Percentiles rank a stretch among this genome's conserved stretches.
phyloP scores from a whole-genome alignment of 1,140 invertebrate genomes.

The Ceratosolen fusciceps region DNA sequence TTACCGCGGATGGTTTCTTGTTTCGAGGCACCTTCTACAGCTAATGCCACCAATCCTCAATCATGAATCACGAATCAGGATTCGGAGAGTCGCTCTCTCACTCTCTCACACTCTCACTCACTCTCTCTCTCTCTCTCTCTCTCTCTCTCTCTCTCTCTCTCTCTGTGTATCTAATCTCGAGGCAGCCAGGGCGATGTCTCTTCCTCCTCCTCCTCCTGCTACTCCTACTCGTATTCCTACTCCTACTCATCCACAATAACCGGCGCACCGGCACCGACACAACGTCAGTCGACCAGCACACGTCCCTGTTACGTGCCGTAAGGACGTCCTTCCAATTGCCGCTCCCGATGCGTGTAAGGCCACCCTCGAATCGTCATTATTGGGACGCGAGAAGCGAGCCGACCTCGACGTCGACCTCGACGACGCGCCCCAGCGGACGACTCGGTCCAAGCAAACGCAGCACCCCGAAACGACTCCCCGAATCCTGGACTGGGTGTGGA shows the following conservation, averaged over 20 bases:
- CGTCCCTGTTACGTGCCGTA: constrained; percentile 41
- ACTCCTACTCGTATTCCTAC: constrained; percentile 15
- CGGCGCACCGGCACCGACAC: no score
- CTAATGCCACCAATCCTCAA: constrained; percentile 15
- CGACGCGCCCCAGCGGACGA: neutral
- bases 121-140: no score
- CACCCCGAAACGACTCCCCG: no score
- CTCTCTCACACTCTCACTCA: no score
- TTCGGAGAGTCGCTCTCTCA: neutral
- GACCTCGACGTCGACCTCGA: neutral
- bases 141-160: no score
- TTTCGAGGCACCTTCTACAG: constrained; percentile 13
- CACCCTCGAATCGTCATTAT: constrained; percentile 51
- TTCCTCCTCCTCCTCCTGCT: neutral
- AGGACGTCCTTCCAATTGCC: constrained; percentile 52
- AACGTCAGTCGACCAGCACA: constrained; percentile 12
- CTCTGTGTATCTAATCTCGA: constrained; percentile 7
- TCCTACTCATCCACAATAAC: no score
- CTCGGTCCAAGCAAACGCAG: constrained; percentile 44
- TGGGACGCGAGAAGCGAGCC: constrained; percentile 38
- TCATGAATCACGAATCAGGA: constrained; percentile 37
- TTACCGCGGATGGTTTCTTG: constrained; percentile 11
- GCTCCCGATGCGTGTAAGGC: constrained; percentile 10
- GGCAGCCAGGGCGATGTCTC: neutral
- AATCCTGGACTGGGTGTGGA: constrained; percentile 12